Conservation (phyloP, 2,888 invertebrate genomes). For the Morpho helenor region DNA sequence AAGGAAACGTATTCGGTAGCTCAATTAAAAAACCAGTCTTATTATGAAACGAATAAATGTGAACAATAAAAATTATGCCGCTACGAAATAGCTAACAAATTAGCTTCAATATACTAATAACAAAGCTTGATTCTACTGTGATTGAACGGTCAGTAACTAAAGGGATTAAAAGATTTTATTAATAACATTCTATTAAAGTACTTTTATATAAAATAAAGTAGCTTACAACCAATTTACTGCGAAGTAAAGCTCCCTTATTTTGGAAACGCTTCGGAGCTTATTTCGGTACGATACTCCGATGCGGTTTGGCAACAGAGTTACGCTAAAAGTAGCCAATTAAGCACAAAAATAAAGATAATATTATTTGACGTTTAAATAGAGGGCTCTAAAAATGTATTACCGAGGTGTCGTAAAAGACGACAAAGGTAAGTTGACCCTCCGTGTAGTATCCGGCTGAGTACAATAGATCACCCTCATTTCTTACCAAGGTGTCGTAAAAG, state of each 20-base stretch:
- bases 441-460: too few species aligned
- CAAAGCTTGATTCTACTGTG: too few species aligned
- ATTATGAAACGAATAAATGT: constrained; percentile 47
- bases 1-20: constrained; percentile 64
- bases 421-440: too few species aligned
- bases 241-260: constrained; percentile 5
- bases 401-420: too few species aligned
- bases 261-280: constrained; percentile 5
- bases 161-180: too few species aligned
- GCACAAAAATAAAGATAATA: constrained; percentile 5
- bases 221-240: background rate
- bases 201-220: too few species aligned
- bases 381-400: background rate
- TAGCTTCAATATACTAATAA: constrained; percentile 14
- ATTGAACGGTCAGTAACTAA: too few species aligned
- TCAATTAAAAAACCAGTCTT: constrained; percentile 69
- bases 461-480: too few species aligned
- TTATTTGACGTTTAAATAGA: background rate
- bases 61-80: constrained; percentile 27
- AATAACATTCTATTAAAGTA: too few species aligned
- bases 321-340: constrained; percentile 7
- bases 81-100: constrained; percentile 36
- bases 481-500: too few species aligned
- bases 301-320: constrained; percentile 12
- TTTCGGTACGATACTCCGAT: constrained; percentile 5